These are phyloP conservation scores for Paratilapia polleni DNA, from an alignment of 2,113 vertebrate species.

Conservation along the genomic window DNA sequence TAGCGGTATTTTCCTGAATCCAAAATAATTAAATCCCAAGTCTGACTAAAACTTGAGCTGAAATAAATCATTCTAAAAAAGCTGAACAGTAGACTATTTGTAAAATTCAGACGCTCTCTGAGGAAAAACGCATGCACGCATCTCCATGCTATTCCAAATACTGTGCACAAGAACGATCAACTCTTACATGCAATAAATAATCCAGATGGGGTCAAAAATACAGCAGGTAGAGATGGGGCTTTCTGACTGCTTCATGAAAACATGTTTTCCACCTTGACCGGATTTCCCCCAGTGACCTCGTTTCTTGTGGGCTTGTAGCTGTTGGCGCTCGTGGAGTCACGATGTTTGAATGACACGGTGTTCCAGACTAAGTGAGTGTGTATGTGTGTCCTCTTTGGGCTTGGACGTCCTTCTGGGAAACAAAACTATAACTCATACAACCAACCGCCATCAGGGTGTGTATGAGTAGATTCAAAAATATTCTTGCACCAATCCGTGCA, in stretches of 20 bases:
- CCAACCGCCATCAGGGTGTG: constrained; percentile 49
- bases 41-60: constrained; percentile 13
- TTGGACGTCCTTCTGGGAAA: constrained; percentile 64
- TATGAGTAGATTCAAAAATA: constrained; percentile 39
- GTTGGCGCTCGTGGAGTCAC: not conserved
- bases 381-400: constrained; percentile 34
- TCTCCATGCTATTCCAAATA: not conserved
- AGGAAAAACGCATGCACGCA: constrained; percentile 14
- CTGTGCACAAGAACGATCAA: not conserved
- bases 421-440: constrained; percentile 70
- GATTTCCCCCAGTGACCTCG: not conserved
- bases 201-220: not conserved
- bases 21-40: not conserved
- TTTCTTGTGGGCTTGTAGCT: not conserved
- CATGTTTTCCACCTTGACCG: not conserved
- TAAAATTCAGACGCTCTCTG: not conserved
- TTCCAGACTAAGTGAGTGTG: constrained; percentile 32
- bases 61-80: constrained; percentile 36
- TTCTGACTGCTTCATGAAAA: not conserved
- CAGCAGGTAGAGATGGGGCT: rapidly evolving
- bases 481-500: not conserved
- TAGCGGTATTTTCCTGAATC: not conserved
- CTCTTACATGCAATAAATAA: constrained; percentile 6
- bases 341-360: constrained; percentile 11
- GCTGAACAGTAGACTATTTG: constrained; percentile 14